Base-by-base conservation (phyloP, 2,113 vertebrate species). In the Chamaea fasciata region DNA sequence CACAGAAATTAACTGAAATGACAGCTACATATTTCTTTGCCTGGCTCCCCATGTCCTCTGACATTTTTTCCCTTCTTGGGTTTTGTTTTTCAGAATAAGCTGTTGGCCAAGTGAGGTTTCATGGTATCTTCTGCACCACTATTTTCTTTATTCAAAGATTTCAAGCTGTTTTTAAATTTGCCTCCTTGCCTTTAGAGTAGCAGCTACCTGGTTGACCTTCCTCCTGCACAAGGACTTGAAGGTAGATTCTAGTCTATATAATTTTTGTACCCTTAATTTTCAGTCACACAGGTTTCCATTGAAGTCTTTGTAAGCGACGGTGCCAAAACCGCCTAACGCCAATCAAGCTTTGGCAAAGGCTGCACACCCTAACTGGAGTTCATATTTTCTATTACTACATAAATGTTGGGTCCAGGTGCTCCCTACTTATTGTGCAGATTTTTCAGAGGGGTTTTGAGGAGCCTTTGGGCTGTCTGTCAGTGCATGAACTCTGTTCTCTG, bases 1-100 rank as follows among this genome's bases (percentile, higher is more conserved):
- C 41, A 68, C 13, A 84, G 71, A 92, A 95, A 94, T 95, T 82
- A 95, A 50, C 69, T 94, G 92, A 74, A 80, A 86, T 74, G 75
- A 71, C 77, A 92, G 57, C 77, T 94, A 63, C 15, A 0, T 35
- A 0, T 71, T 73, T 60, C 86, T 87, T 75, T 70, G 13, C 30
- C 49, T 56, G 6, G 7, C 60, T 95, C 81, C 10, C 10, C 11
- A 12, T 35, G 53, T 46, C 84, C 11, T 30, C 39, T 71, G 76
- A 24, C 3, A 20, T 64, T 87, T 76, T 63, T 49, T 69, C 3
- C 31, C 26, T 52, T 16, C 55, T 67, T 68, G 49, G 21, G n/a
- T 46, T 46, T 42, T 78, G 18, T 6, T 65, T 59, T 71, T 81
- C 59, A 83, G 46, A 60, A 46, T 18, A 64, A 78, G 14, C 17